Evolutionary conservation across 2,888 invertebrate species (phyloP).

Genomic region (Pollenia amentaria): DNA sequence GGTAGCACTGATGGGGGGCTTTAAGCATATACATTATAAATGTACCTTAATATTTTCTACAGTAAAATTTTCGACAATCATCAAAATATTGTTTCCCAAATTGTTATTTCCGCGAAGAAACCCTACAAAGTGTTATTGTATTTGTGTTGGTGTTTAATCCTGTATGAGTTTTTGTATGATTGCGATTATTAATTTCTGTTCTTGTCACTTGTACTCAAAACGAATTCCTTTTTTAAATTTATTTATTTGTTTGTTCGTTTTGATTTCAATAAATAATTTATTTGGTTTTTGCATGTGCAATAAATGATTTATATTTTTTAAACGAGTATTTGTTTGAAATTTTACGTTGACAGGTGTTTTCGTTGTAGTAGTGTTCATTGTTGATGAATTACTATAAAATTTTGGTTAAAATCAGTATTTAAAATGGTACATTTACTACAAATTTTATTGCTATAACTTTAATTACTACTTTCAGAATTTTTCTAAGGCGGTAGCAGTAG

Average conservation of each 20-base stretch:
- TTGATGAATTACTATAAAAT: too few relatives aligned
- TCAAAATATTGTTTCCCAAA: too few relatives aligned
- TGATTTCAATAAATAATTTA: conserved; percentile 55
- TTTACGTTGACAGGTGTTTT: conserved; percentile 26
- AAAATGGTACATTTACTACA: background rate
- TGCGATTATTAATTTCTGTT: conserved; percentile 56
- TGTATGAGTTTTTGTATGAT: background rate
- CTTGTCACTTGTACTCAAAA: conserved; percentile 63
- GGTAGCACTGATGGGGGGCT: too few relatives aligned
- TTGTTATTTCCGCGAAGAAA: background rate
- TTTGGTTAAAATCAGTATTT: background rate
- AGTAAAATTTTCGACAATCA: too few relatives aligned
- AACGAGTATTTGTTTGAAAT: background rate
- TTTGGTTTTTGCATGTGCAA: conserved; percentile 30
- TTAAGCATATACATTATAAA: too few relatives aligned
- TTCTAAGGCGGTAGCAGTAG: too few relatives aligned
- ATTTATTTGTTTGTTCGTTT: conserved; percentile 47
- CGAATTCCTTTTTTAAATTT: conserved; percentile 40
- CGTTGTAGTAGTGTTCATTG: background rate
- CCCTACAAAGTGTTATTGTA: background rate
- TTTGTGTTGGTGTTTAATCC: conserved; percentile 1
- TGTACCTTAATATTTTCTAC: too few relatives aligned
- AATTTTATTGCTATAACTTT: too few relatives aligned
- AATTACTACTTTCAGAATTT: too few relatives aligned
- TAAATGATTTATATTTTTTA: conserved; percentile 35